These are phyloP conservation scores for Sarotherodon lohbergeri DNA, from an alignment of 2,113 vertebrate species.

Conservation along the genomic window DNA sequence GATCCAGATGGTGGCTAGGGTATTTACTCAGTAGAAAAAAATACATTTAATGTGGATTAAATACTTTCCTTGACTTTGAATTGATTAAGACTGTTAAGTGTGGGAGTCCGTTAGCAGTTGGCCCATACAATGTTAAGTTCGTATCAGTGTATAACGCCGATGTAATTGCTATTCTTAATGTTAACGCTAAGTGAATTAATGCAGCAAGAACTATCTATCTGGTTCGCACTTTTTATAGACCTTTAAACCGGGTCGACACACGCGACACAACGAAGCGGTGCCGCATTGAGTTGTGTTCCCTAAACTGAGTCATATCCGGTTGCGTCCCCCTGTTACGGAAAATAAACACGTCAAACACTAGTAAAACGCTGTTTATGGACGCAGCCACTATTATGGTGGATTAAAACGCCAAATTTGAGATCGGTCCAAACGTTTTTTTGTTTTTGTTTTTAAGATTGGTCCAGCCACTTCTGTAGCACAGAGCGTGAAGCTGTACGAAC, in stretches of 20 bases:
- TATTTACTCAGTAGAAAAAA: fast-evolving
- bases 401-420: neutral
- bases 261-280: neutral
- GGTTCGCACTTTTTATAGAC: neutral
- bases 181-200: neutral
- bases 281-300: neutral
- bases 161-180: neutral
- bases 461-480: neutral
- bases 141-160: neutral
- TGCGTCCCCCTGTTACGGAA: neutral
- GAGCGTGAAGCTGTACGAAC: neutral
- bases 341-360: neutral
- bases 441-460: too few species aligned
- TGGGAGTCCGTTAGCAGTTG: neutral
- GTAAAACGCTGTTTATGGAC: neutral
- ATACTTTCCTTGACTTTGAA: neutral
- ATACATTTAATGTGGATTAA: neutral
- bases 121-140: too few species aligned
- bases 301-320: constrained; percentile 24
- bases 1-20: too few species aligned
- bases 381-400: neutral
- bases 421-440: neutral
- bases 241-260: neutral
- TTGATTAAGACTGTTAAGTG: neutral
- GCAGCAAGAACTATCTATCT: neutral